Evolutionary conservation across 2,888 invertebrate genomes (phyloP).

Genomic region (Macaria notata): DNA sequence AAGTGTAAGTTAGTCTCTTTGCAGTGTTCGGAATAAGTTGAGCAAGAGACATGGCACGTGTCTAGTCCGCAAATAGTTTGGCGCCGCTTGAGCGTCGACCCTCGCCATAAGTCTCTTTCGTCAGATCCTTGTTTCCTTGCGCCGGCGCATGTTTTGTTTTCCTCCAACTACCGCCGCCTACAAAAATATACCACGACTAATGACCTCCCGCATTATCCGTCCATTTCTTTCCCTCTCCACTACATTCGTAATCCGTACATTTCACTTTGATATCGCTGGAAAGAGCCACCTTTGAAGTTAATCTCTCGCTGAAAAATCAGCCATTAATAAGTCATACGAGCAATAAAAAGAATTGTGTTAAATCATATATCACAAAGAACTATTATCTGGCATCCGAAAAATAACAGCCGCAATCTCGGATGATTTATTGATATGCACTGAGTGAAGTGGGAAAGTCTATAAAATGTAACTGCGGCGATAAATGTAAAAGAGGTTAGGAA

Average conservation of each 20-base stretch:
- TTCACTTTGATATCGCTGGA: slow-evolving; percentile 28
- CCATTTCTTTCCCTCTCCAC: slow-evolving; percentile 23
- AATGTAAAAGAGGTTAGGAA: slow-evolving; percentile 42
- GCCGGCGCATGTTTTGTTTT: slow-evolving; percentile 23
- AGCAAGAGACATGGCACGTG: slow-evolving; percentile 27
- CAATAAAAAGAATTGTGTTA: slow-evolving; percentile 61
- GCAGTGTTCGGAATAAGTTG: slow-evolving; percentile 25
- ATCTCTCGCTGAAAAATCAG: slow-evolving; percentile 57
- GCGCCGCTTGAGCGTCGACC: slow-evolving; percentile 40
- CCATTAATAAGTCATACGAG: slow-evolving; percentile 58
- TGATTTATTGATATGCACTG: slow-evolving; percentile 53
- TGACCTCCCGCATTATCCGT: slow-evolving; percentile 6
- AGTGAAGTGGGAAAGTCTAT: slow-evolving; percentile 42
- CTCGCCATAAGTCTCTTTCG: slow-evolving; percentile 30
- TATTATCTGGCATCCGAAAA: slow-evolving; percentile 59
- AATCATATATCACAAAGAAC: slow-evolving; percentile 60
- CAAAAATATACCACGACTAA: slow-evolving; percentile 21
- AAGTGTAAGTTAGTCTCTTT: slow-evolving; percentile 17
- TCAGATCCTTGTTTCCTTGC: slow-evolving; percentile 24
- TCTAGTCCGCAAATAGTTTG: slow-evolving; percentile 44
- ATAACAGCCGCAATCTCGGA: slow-evolving; percentile 53
- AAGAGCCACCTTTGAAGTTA: slow-evolving; percentile 54
- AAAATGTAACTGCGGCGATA: slow-evolving; percentile 45
- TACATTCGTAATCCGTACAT: slow-evolving; percentile 34
- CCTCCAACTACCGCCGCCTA: slow-evolving; percentile 18